These are phyloP conservation scores for Heliconius melpomene DNA, from an alignment of 1,140 invertebrate genomes.

Conservation along the genomic window DNA sequence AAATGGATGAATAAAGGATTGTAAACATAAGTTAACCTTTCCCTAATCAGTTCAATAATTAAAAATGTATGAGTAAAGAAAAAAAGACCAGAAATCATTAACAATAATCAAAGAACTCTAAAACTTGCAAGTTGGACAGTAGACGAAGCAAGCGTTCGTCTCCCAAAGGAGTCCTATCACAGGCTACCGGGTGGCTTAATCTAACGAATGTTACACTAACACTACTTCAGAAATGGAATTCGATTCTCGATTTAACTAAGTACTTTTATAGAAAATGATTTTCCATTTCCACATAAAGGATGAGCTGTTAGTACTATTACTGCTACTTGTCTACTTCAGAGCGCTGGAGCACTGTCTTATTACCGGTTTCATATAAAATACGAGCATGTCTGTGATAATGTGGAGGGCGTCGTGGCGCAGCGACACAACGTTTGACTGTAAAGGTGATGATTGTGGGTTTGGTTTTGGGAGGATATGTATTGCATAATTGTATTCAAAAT, in stretches of 20 bases:
- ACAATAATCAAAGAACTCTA: background rate
- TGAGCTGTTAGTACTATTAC: constrained; percentile 29
- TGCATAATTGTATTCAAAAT: no score
- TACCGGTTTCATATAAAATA: background rate
- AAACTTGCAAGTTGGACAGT: constrained; percentile 32
- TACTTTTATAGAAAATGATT: constrained; percentile 52
- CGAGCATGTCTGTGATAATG: background rate
- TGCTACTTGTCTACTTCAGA: background rate
- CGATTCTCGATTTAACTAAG: constrained; percentile 69
- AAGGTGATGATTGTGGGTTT: no score
- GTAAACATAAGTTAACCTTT: no score
- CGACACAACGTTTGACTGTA: no score
- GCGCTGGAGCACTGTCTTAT: background rate
- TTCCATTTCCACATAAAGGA: constrained; percentile 33
- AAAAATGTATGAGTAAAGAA: no score
- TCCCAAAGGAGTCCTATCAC: constrained; percentile 65
- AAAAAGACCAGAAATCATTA: no score
- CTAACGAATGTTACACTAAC: constrained; percentile 69
- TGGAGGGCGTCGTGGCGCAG: no score
- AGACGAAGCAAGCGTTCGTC: constrained; percentile 47
- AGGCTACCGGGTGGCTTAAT: constrained; percentile 65
- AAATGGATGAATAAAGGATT: no score
- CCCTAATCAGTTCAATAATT: no score
- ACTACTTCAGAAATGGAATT: constrained; percentile 67
- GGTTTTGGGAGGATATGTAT: no score